Conservation (phyloP, 1,140 invertebrate species). For the Rhizoglyphus robini region DNA sequence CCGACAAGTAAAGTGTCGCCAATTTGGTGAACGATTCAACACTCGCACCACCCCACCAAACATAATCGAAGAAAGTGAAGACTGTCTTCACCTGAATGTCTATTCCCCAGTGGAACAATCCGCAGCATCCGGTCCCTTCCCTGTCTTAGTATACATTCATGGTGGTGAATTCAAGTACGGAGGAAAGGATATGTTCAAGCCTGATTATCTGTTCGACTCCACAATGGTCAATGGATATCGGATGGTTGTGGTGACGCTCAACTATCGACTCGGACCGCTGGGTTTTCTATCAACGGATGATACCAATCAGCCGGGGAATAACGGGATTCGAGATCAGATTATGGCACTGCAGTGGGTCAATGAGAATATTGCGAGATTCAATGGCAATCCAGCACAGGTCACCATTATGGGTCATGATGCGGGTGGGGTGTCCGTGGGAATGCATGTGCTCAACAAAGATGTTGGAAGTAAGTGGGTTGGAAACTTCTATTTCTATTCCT, state of each 20-base stretch:
- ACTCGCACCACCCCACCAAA: not conserved
- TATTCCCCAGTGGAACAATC: constrained; percentile 18
- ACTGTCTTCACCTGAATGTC: constrained; percentile 24
- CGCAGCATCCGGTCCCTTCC: not conserved
- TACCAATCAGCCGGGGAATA: constrained; percentile 70
- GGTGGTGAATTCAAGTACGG: constrained; percentile 24
- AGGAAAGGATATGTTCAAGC: constrained; percentile 20
- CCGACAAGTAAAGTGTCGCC: constrained; percentile 21
- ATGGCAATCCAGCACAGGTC: constrained; percentile 76
- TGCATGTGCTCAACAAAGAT: constrained; percentile 77
- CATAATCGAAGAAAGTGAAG: constrained; percentile 19
- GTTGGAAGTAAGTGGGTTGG: constrained; percentile 64
- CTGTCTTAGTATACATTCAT: constrained; percentile 23
- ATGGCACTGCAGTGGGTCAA: constrained; percentile 82
- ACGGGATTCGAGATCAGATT: constrained; percentile 89
- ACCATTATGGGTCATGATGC: constrained; percentile 87
- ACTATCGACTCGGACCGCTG: constrained; percentile 40
- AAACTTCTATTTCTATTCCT: too few relatives aligned
- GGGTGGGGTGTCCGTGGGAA: constrained; percentile 84
- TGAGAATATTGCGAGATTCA: constrained; percentile 78
- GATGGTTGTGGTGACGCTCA: constrained; percentile 57
- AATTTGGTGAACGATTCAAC: constrained; percentile 21
- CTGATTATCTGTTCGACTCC: constrained; percentile 35
- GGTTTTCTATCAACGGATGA: constrained; percentile 71
- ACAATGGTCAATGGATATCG: constrained; percentile 35